Conservation (phyloP, 2,888 invertebrate species). For the Heliconius sara region DNA sequence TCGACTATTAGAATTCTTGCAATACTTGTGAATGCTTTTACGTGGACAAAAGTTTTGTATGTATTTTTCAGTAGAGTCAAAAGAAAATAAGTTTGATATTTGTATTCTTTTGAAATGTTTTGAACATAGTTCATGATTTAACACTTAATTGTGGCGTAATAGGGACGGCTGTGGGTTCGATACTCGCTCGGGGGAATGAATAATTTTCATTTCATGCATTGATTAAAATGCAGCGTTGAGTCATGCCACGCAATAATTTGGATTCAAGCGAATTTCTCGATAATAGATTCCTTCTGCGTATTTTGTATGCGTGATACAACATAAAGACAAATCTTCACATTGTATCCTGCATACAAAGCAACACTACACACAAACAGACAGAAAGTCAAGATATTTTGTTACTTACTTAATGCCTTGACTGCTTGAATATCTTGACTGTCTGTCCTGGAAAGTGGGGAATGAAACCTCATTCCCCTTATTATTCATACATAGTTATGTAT, state of each 20-base stretch:
- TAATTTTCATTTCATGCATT: too few species aligned
- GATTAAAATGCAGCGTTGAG: too few species aligned
- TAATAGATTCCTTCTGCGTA: neutral
- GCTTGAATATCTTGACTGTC: too few species aligned
- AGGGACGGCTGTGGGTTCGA: too few species aligned
- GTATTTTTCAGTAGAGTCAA: neutral
- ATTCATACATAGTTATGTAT: too few species aligned
- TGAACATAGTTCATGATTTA: neutral
- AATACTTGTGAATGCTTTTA: conserved; percentile 19
- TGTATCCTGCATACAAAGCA: neutral
- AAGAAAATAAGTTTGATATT: conserved; percentile 2
- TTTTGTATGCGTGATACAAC: neutral
- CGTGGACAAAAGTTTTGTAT: conserved; percentile 18
- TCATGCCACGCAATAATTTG: too few species aligned
- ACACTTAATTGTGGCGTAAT: too few species aligned
- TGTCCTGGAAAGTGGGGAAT: too few species aligned
- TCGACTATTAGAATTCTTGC: conserved; percentile 31
- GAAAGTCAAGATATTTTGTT: neutral
- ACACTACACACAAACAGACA: neutral
- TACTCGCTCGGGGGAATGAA: too few species aligned
- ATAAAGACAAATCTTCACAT: neutral
- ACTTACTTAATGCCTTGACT: too few species aligned
- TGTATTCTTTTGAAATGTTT: neutral
- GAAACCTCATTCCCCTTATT: too few species aligned
- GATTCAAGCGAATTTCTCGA: too few species aligned